Conservation (phyloP, 2,113 vertebrate species). For the Daphoenositta chrysoptera region DNA sequence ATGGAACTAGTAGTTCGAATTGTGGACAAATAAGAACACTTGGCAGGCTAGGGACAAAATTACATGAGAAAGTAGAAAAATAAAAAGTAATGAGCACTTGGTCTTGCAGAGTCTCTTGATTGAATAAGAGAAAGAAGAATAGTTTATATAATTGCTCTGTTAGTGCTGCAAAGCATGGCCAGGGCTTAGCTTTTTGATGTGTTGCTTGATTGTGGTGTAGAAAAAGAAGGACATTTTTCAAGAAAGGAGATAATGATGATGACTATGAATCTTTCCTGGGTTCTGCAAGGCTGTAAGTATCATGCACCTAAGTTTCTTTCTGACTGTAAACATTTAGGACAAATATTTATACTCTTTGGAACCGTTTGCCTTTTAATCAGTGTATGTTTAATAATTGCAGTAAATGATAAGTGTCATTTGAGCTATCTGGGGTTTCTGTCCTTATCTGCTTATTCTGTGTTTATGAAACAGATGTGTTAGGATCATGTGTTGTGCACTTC, state of each 20-base stretch:
- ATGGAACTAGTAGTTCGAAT: not conserved
- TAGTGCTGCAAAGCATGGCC: not conserved
- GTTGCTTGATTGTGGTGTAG: not conserved
- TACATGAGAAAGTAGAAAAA: not conserved
- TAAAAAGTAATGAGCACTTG: not conserved
- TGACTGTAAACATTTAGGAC: not conserved
- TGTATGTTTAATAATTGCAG: not conserved
- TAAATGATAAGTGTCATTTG: not conserved
- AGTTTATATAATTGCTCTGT: constrained; percentile 26
- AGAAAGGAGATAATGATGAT: not conserved
- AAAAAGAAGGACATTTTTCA: not conserved
- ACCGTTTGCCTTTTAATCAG: not conserved
- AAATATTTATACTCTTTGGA: not conserved
- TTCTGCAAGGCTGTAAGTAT: not conserved
- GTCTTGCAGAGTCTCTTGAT: not conserved
- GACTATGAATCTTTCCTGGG: not conserved
- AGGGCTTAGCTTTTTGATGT: not conserved
- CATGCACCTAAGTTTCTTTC: not conserved
- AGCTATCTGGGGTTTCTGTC: not conserved
- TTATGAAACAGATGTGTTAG: constrained; percentile 39
- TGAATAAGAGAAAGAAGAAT: not conserved
- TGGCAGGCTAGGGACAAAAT: not conserved
- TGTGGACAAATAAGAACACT: not conserved
- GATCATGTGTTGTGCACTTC: not conserved
- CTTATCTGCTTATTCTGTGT: constrained; percentile 24